These are phyloP conservation scores for Trogon melanurus DNA, from an alignment of 2,113 vertebrate species.

Conservation along the genomic window DNA sequence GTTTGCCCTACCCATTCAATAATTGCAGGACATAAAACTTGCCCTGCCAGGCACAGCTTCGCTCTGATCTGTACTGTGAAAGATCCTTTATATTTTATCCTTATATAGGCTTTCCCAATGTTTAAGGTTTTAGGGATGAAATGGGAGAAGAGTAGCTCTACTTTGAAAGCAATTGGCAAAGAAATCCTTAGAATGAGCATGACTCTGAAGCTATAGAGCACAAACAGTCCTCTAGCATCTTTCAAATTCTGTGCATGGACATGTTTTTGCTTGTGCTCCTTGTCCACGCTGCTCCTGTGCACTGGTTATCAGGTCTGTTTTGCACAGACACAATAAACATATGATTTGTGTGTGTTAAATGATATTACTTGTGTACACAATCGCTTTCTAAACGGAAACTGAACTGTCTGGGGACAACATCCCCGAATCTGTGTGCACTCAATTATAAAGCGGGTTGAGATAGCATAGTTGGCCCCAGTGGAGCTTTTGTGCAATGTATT, in stretches of 20 bases:
- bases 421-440: background rate
- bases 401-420: background rate
- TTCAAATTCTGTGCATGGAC: background rate
- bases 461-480: background rate
- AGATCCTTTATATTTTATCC: background rate
- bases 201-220: background rate
- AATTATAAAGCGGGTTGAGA: background rate
- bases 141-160: background rate
- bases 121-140: background rate
- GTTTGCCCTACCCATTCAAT: background rate
- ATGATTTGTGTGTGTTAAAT: background rate
- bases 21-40: background rate
- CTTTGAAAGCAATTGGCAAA: background rate
- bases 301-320: background rate
- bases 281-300: background rate
- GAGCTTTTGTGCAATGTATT: background rate
- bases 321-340: no score
- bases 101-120: background rate
- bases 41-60: background rate
- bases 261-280: background rate
- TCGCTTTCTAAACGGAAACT: background rate
- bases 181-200: background rate
- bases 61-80: background rate
- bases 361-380: background rate
- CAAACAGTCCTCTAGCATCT: background rate